Conservation (phyloP, 2,113 vertebrate species). For the Petrocephalus microphthalmus region DNA sequence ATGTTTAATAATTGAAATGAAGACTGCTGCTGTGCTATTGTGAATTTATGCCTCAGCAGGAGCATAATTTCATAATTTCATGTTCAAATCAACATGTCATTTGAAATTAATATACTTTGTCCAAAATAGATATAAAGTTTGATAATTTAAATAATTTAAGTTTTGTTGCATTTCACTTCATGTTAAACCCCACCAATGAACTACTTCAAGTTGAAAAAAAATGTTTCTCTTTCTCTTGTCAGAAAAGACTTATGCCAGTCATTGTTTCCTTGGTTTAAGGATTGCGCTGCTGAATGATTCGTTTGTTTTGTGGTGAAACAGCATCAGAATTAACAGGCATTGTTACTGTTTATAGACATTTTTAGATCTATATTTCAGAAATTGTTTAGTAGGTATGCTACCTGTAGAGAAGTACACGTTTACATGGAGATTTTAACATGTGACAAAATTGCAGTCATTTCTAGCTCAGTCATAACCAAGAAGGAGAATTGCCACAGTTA, state of each 20-base stretch:
- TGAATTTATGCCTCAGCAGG: not conserved
- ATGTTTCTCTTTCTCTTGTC: not conserved
- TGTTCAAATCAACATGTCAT: not conserved
- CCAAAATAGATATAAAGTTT: not conserved
- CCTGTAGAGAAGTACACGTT: not conserved
- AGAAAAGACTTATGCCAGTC: not conserved
- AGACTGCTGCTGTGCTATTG: not conserved
- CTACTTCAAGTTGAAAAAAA: not conserved
- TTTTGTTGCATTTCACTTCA: not conserved
- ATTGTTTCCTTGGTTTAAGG: not conserved
- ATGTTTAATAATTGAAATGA: not conserved
- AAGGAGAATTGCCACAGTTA: not conserved
- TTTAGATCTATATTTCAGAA: not conserved
- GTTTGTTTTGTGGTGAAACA: not conserved
- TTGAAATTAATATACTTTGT: not conserved
- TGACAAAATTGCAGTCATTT: not conserved
- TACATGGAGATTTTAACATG: not conserved
- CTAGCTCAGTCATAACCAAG: not conserved
- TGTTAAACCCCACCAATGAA: not conserved
- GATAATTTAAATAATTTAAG: not conserved
- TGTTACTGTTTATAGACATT: not conserved
- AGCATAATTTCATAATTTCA: not conserved
- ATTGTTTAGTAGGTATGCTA: not conserved
- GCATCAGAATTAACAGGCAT: not conserved
- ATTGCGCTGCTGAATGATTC: not conserved